Conservation (phyloP, 37 sponge, comb jelly and placozoan species). For the Eunapius fragilis region DNA sequence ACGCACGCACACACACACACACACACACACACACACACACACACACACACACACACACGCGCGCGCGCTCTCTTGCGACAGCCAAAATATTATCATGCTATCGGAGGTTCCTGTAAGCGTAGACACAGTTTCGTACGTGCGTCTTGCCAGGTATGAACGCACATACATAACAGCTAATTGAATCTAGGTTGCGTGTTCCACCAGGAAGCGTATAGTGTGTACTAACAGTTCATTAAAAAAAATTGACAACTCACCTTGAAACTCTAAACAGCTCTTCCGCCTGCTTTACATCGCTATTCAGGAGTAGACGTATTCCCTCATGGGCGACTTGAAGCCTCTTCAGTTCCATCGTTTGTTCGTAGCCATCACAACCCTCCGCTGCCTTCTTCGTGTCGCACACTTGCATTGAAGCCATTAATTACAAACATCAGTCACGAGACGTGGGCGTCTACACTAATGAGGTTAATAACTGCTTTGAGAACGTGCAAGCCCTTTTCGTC, state of each 20-base stretch:
- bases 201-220: too few relatives aligned
- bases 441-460: too few relatives aligned
- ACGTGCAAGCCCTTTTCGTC: too few relatives aligned
- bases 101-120: too few relatives aligned
- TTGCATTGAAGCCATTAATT: background rate
- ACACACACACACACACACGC: background rate
- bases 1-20: background rate
- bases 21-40: background rate
- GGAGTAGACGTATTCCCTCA: constrained; percentile 75
- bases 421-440: too few relatives aligned
- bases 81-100: too few relatives aligned
- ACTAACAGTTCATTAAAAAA: background rate
- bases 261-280: constrained; percentile 80
- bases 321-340: constrained; percentile 70
- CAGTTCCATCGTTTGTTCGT: constrained; percentile 37
- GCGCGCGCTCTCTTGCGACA: too few relatives aligned
- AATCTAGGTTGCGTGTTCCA: too few relatives aligned
- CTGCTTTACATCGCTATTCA: constrained; percentile 64
- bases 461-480: too few relatives aligned
- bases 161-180: too few relatives aligned
- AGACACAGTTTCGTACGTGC: too few relatives aligned
- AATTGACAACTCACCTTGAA: constrained; percentile 60
- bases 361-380: background rate
- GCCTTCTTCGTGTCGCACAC: background rate
- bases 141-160: too few relatives aligned